phyloP scores from a whole-genome alignment of 2,113 vertebrate species.

The Dascyllus trimaculatus region DNA sequence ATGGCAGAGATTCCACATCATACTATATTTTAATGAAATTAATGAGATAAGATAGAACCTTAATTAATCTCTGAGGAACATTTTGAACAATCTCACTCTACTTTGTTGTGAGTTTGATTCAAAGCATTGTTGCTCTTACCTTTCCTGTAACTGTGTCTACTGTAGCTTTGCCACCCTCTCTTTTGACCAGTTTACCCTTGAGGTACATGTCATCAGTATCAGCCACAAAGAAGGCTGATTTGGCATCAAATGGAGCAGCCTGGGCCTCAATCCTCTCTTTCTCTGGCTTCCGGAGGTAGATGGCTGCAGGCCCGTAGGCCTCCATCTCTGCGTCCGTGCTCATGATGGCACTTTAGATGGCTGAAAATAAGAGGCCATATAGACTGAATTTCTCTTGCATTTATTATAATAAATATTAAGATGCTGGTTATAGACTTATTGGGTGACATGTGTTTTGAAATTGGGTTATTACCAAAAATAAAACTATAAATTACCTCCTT shows the following conservation, averaged over 20 bases:
- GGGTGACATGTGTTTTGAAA: background rate
- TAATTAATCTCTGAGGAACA: too few species aligned
- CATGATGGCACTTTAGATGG: conserved; percentile 63
- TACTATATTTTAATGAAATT: background rate
- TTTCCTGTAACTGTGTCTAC: conserved; percentile 61
- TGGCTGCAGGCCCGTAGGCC: conserved; percentile 64
- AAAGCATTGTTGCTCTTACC: conserved; percentile 23
- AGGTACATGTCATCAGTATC: conserved; percentile 63
- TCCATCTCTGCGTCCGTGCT: conserved; percentile 78
- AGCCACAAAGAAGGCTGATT: conserved; percentile 67
- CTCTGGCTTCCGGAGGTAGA: conserved; percentile 73
- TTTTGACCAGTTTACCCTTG: conserved; percentile 68
- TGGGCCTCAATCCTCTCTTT: conserved; percentile 74
- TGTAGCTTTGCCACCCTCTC: conserved; percentile 74
- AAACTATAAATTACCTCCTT: conserved; percentile 47
- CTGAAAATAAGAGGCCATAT: conserved; percentile 22
- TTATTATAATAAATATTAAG: background rate
- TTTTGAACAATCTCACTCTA: too few species aligned
- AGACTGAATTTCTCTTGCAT: background rate
- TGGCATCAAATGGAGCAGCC: conserved; percentile 72
- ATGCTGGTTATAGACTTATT: background rate
- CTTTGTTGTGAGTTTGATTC: background rate
- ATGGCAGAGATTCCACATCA: background rate
- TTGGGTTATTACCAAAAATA: background rate
- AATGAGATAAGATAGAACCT: too few species aligned